Evolutionary conservation across 2,888 invertebrate species (phyloP), one percentile per base, ranked within the genome.

Genomic region (Eilema depressum): DNA sequence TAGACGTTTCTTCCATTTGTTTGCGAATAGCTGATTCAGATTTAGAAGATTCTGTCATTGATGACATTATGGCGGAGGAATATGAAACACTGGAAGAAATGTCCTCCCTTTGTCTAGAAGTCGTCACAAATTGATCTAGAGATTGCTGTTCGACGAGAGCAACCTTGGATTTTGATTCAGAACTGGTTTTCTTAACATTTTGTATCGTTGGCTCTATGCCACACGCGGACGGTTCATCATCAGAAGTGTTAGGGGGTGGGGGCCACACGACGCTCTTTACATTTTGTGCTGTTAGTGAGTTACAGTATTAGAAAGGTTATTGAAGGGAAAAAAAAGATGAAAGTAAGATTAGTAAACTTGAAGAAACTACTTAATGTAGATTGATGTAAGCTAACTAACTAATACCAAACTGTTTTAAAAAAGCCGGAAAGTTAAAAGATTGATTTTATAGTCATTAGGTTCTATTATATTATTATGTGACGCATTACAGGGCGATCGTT

Each of bases 191-290:
- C 70, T 75, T 79, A 63, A 83, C 72, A 61, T 73, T 77, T 69
- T 83, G 70, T 20, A 88, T 80, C 62, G 81, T 83, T 66, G 85
- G 80, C 70, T 89, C 88, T 73, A 80, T 80, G 59, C 78, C 79
- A 64, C 73, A 17, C 20, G 20, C 57, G 88, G 85, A 70, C 23
- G 86, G 88, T 90, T 94, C 94, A 86, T 93, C 93, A 86, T 94
- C 93, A 70, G 92, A 89, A 70, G 92, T 92, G 85, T 93, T 94
- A 77, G 75, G 61, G 69, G 92, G 93, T 81, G 94, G 94, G 89
- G 95, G 95, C 95, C 95, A 95, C 88, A 95, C 94, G 85, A 95
- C 89, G 87, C 93, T 95, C 93, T 95, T 95, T 73, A 94, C 89
- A 88, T 89, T 94, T 91, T 94, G 93, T 83, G 88, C 95, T 95